Evolutionary conservation across 2,888 invertebrate genomes (phyloP).

Genomic region (Brenthis ino): DNA sequence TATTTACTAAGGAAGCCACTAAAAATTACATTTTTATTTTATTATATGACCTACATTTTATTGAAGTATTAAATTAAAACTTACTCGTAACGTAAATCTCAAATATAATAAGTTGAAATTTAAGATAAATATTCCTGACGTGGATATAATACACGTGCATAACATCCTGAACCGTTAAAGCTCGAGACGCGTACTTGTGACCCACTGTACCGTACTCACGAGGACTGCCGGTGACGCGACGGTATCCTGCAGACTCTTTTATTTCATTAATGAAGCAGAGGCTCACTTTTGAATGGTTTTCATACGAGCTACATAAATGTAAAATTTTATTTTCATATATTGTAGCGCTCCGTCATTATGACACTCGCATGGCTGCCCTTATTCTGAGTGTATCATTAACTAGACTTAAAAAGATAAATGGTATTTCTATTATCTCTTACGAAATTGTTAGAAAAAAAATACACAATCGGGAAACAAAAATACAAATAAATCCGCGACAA

Average conservation of each 20-base stretch:
- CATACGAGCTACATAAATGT: conserved; percentile 22
- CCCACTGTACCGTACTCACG: conserved; percentile 29
- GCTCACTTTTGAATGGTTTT: conserved; percentile 25
- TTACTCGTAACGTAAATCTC: too few species aligned
- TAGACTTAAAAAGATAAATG: conserved; percentile 20
- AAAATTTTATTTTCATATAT: conserved; percentile 25
- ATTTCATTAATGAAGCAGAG: conserved; percentile 36
- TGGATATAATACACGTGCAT: conserved; percentile 8
- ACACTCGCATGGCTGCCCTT: conserved; percentile 20
- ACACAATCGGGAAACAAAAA: too few species aligned
- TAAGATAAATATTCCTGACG: neutral
- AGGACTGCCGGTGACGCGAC: conserved; percentile 27
- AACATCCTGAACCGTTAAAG: conserved; percentile 19
- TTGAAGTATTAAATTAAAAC: too few species aligned
- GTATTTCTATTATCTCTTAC: conserved; percentile 16
- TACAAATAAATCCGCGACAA: too few species aligned
- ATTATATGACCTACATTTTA: too few species aligned
- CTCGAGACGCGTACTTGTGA: conserved; percentile 31
- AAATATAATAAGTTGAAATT: too few species aligned
- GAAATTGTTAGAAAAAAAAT: conserved; percentile 10
- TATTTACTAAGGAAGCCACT: too few species aligned
- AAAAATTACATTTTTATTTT: too few species aligned
- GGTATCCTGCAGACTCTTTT: conserved; percentile 35
- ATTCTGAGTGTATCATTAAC: conserved; percentile 23
- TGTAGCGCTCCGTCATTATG: conserved; percentile 26